Base-by-base conservation (phyloP, 1,140 invertebrate genomes). In the Daktulosphaira vitifoliae region DNA sequence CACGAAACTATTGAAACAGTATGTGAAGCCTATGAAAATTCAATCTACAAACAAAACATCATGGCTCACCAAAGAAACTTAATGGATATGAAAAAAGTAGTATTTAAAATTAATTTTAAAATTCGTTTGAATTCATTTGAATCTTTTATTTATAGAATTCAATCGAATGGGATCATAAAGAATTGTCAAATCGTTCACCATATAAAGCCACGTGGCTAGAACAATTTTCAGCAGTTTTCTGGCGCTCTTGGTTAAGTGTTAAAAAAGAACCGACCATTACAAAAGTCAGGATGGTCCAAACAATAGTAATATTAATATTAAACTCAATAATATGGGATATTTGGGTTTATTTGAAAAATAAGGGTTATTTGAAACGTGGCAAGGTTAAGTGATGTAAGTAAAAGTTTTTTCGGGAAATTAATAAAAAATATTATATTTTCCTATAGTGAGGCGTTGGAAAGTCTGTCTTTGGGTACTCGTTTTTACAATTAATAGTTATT, bases 251-350 rank as follows among this genome's bases (percentile, higher is more conserved):
- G 84, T 75, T 95, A 8, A 87, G 84, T 42, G 82, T 92, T 22
- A 81, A 90, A 11, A 90, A 95, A 73, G 92, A 97, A 73, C 92
- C 92, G 1, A 81, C 92, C 70, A 76, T 96, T 3, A 85, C 96
- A 52, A 89, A 86, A 84, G 88, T 96, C 51, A 80, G 90, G 69
- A 74, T 95, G 52, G 73, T 95, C 11, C 94, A 97, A 75, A 92
- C 89, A 15, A 78, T 92, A 67, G 92, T 96, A 77, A 82, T 84
- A 83, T n/a, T n/a, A n/a, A 66, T n/a, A n/a, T n/a, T n/a, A n/a
- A n/a, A n/a, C n/a, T n/a, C n/a, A n/a, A n/a, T n/a, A n/a, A n/a
- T n/a, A n/a, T n/a, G n/a, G n/a, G n/a, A n/a, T n/a, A n/a, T n/a
- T n/a, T n/a, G n/a, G n/a, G n/a, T n/a, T n/a, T n/a, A n/a, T n/a